These are phyloP conservation scores for Periophthalmodon schlosseri DNA, from an alignment of 2,113 vertebrate species.

Conservation along the genomic window DNA sequence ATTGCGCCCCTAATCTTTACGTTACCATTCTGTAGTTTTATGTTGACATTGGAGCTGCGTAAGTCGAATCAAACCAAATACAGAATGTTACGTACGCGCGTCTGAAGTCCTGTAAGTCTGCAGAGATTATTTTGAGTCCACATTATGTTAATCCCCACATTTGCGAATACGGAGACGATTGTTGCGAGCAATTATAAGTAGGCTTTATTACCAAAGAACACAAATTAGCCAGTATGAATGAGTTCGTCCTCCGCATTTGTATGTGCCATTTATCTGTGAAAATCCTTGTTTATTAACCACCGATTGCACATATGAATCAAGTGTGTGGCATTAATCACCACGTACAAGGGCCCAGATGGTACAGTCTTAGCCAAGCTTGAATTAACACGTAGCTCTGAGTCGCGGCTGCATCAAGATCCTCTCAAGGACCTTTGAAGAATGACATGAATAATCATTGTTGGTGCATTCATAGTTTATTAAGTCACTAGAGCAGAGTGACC, in stretches of 20 bases:
- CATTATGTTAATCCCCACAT: constrained; percentile 95
- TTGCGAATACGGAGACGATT: constrained; percentile 91
- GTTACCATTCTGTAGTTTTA: constrained; percentile 54
- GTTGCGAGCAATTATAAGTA: constrained; percentile 90
- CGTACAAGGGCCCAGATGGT: constrained; percentile 99
- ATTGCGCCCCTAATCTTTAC: constrained; percentile 59
- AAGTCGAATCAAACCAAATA: constrained; percentile 70
- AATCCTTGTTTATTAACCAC: constrained; percentile 97
- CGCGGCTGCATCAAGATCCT: constrained; percentile 92
- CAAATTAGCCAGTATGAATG: constrained; percentile 96
- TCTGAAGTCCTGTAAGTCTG: constrained; percentile 77
- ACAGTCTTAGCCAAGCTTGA: constrained; percentile 98
- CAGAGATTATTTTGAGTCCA: constrained; percentile 93
- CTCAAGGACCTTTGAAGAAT: constrained; percentile 99
- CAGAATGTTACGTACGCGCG: constrained; percentile 72
- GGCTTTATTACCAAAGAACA: constrained; percentile 94
- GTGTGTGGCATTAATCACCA: constrained; percentile 96
- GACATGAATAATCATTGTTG: constrained; percentile 99
- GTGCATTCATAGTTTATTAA: constrained; percentile 84
- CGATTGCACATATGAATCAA: constrained; percentile 98
- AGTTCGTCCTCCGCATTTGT: constrained; percentile 97
- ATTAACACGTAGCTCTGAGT: constrained; percentile 97
- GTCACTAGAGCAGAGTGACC: constrained; percentile 68
- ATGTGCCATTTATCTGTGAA: constrained; percentile 96
- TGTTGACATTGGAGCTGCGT: constrained; percentile 61